Evolutionary conservation across 2,797 vertebrate species (phyloP).

Genomic region (Babyrousa celebensis): DNA sequence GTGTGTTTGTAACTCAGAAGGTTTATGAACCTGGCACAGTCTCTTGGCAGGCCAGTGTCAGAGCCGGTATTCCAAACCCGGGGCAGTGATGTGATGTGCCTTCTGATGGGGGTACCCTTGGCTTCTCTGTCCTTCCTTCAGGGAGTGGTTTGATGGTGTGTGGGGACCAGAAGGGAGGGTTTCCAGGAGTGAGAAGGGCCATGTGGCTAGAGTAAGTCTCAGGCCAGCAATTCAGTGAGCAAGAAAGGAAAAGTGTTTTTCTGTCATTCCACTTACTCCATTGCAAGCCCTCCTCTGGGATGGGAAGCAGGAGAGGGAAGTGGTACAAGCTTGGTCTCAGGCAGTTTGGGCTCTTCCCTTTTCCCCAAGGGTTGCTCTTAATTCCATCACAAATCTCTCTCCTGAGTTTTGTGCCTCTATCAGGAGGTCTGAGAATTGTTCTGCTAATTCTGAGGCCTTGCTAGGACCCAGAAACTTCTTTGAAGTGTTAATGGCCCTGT

Average conservation of each 20-base stretch:
- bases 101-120: not conserved
- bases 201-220: not conserved
- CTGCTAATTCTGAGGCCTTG: not conserved
- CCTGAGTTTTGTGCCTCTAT: not conserved
- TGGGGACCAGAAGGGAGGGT: not conserved
- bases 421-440: not conserved
- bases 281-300: not conserved
- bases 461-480: not conserved
- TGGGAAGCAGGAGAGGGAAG: no score
- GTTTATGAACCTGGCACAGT: not conserved
- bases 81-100: no score
- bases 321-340: not conserved
- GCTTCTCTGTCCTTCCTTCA: not conserved
- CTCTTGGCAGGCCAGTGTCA: not conserved
- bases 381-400: not conserved
- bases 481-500: not conserved
- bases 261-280: not conserved
- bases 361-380: not conserved
- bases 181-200: not conserved
- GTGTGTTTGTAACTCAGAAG: not conserved
- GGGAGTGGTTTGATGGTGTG: not conserved
- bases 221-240: not conserved
- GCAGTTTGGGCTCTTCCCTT: not conserved
- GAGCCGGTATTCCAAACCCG: not conserved
- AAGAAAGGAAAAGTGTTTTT: not conserved